A percentile compares a stretch with the other conserved stretches of the same genome.
Evolutionary conservation across 2,888 invertebrate species (phyloP).

Genomic region (Allacma fusca): DNA sequence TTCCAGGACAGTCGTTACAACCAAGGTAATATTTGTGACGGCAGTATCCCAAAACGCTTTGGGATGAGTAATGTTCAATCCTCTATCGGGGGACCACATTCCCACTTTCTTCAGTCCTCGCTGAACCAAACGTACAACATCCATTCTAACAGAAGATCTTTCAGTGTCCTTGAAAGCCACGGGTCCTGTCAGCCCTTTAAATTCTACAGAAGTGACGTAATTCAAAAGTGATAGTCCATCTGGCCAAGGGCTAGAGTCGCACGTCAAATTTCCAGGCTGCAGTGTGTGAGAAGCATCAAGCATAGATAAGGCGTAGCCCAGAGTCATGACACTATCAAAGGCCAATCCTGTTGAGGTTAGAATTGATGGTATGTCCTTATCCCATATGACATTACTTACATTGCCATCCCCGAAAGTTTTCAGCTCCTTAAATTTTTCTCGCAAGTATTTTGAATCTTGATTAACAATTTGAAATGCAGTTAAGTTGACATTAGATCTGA

Average conservation of each 20-base stretch:
- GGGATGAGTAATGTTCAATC: slow-evolving; percentile 83
- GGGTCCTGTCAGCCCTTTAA: slow-evolving; percentile 86
- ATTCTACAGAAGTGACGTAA: slow-evolving; percentile 77
- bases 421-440: slow-evolving; percentile 58
- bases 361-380: slow-evolving; percentile 50
- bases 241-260: slow-evolving; percentile 82
- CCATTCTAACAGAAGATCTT: slow-evolving; percentile 83
- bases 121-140: slow-evolving; percentile 81
- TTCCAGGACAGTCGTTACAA: slow-evolving; percentile 91
- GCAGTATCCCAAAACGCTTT: slow-evolving; percentile 85
- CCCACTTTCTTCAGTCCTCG: slow-evolving; percentile 83
- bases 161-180: slow-evolving; percentile 86
- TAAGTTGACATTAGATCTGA: slow-evolving; percentile 56
- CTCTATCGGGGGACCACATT: slow-evolving; percentile 78
- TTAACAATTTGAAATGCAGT: slow-evolving; percentile 59
- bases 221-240: slow-evolving; percentile 80
- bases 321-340: slow-evolving; percentile 58
- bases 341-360: slow-evolving; percentile 57
- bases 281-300: slow-evolving; percentile 75
- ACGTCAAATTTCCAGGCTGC: slow-evolving; percentile 79
- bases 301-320: slow-evolving; percentile 56
- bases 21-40: slow-evolving; percentile 83
- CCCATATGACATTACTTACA: slow-evolving; percentile 52
- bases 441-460: slow-evolving; percentile 54
- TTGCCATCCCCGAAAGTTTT: slow-evolving; percentile 59